These are phyloP conservation scores for Aporophyla nigra DNA, from an alignment of 2,888 invertebrate genomes.

Conservation along the genomic window DNA sequence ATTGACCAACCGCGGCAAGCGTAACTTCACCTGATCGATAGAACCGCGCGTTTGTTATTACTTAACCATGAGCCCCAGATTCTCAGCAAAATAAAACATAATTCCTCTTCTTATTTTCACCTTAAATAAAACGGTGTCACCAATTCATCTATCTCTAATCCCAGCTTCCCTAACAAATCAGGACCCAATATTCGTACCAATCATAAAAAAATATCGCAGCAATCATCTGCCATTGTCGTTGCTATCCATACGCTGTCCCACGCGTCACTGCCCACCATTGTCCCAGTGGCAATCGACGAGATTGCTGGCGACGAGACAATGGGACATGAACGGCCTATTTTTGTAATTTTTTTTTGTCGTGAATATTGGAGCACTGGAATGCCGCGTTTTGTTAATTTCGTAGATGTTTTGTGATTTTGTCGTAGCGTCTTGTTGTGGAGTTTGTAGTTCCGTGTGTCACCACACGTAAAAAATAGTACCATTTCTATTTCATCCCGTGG, in stretches of 20 bases:
- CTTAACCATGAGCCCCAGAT: too few relatives aligned
- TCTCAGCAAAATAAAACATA: neutral
- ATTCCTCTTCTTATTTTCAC: neutral
- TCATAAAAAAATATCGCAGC: constrained; percentile 37
- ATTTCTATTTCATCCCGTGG: too few relatives aligned
- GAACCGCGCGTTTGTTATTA: too few relatives aligned
- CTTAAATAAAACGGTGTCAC: neutral
- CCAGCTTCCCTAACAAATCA: constrained; percentile 13
- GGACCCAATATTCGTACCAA: constrained; percentile 36
- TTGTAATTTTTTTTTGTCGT: constrained; percentile 10
- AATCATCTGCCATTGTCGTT: constrained; percentile 25
- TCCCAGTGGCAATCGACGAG: constrained; percentile 30
- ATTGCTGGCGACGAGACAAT: constrained; percentile 38
- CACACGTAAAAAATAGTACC: too few relatives aligned
- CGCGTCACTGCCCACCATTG: constrained; percentile 29
- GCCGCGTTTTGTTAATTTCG: neutral
- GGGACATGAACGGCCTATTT: constrained; percentile 10
- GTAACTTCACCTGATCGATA: too few relatives aligned
- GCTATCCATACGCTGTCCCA: constrained; percentile 1
- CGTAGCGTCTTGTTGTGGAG: neutral
- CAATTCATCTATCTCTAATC: neutral
- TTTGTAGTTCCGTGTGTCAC: neutral
- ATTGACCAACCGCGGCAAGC: too few relatives aligned
- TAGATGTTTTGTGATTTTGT: constrained; percentile 2
- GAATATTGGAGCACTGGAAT: constrained; percentile 9